A percentile compares a stretch with the other conserved stretches of the same genome.
Evolutionary conservation across 2,888 invertebrate genomes (phyloP).

Genomic region (Euspilapteryx auroguttella): DNA sequence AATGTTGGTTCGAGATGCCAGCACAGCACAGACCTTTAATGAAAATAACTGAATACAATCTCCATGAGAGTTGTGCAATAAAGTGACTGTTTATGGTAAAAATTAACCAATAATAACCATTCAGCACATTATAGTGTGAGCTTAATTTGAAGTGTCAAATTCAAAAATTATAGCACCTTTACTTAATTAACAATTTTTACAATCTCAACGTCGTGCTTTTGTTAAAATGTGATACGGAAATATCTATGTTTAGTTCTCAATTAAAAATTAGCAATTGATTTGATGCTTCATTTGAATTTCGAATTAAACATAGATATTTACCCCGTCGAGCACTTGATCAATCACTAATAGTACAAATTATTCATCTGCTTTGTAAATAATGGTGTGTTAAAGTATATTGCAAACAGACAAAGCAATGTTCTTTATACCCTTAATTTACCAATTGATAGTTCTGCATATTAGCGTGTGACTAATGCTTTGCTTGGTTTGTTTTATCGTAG

Average conservation of each 20-base stretch:
- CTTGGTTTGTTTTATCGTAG: slow-evolving; percentile 61
- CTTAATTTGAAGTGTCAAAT: too few species aligned
- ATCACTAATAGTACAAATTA: slow-evolving; percentile 56
- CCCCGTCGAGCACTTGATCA: slow-evolving; percentile 54
- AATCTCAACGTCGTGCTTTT: slow-evolving; percentile 55
- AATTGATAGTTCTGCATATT: slow-evolving; percentile 42
- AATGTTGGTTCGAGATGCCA: too few species aligned
- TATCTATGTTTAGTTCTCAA: background rate
- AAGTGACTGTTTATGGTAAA: too few species aligned
- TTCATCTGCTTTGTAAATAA: slow-evolving; percentile 55
- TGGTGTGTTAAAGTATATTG: slow-evolving; percentile 36
- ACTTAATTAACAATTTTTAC: slow-evolving; percentile 36
- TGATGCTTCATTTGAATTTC: too few species aligned
- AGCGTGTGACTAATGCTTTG: slow-evolving; percentile 63
- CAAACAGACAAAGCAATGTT: slow-evolving; percentile 43
- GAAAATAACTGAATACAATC: too few species aligned
- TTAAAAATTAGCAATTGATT: too few species aligned
- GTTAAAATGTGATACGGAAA: slow-evolving; percentile 42
- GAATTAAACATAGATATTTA: too few species aligned
- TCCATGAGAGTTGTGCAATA: too few species aligned
- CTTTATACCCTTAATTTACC: slow-evolving; percentile 19
- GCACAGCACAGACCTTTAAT: too few species aligned
- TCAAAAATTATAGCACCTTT: slow-evolving; percentile 45
- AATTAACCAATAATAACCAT: slow-evolving; percentile 20
- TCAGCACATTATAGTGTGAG: slow-evolving; percentile 46